Evolutionary conservation across 1,140 invertebrate genomes (phyloP), one percentile per base, ranked within the genome.

Genomic region (Nebria ingens): DNA sequence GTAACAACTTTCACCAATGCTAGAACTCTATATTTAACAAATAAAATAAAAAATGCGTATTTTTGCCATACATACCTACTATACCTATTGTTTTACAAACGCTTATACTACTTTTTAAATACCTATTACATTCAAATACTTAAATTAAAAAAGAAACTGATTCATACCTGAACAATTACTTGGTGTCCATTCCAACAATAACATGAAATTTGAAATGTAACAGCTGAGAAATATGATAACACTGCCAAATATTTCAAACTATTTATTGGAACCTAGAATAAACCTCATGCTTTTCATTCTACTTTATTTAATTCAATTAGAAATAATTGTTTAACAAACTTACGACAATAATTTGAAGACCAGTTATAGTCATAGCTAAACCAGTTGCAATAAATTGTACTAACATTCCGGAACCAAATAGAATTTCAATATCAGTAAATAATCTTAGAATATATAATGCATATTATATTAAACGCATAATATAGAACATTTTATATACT

Each of bases 1-100:
- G 42, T 60, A 60, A 45, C 59, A 60, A 12, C 53, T 56, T 19
- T 60, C 57, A 21, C 51, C 29, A 13, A 58, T 53, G 21, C 29
- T 13, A 2, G 23, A 15, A 23, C 59, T 60, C 59, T 60, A 34
- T 34, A 9, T 34, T n/a, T 34, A 34, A 34, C 25, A 12, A 45
- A 45, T 9, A 45, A 45, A 45, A 45, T 29, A 29, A 6, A 29
- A 29, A 29, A 29, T 29, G 25, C 13, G 13, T 29, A 13, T 13
- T 29, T 29, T n/a, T n/a, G n/a, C n/a, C 25, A 34, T 34, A 34
- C 25, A 6, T 34, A n/a, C 25, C 25, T 9, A n/a, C n/a, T n/a
- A n/a, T n/a, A n/a, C n/a, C n/a, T n/a, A n/a, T n/a, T n/a, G n/a
- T n/a, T n/a, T n/a, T n/a, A n/a, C n/a, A n/a, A n/a, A n/a, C n/a